phyloP scores from a whole-genome alignment of 1,140 invertebrate genomes.

The Trinorchestia longiramus region DNA sequence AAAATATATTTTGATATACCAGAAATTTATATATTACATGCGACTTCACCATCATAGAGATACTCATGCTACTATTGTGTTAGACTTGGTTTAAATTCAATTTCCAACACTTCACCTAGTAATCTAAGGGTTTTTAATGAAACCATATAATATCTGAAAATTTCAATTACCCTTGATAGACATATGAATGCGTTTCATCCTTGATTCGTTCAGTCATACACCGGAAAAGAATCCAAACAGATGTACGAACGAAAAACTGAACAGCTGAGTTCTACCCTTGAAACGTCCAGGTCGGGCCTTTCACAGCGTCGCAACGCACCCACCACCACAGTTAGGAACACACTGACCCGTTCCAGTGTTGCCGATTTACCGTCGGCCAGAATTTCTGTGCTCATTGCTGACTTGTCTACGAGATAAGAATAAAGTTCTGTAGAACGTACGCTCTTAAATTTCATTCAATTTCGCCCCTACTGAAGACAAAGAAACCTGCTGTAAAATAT shows the following conservation, averaged over 20 bases:
- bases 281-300: background rate
- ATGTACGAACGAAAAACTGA: background rate
- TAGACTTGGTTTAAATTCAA: background rate
- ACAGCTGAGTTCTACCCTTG: constrained; percentile 22
- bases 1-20: background rate
- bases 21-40: background rate
- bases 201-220: background rate
- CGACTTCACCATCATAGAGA: constrained; percentile 10
- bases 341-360: constrained; percentile 5
- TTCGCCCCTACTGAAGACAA: background rate
- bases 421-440: background rate
- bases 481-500: background rate
- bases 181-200: background rate
- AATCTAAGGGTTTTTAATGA: background rate
- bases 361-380: background rate
- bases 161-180: background rate
- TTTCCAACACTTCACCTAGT: background rate
- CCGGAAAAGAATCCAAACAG: constrained; percentile 21
- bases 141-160: background rate
- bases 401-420: background rate
- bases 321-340: background rate
- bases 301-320: background rate
- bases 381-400: background rate
- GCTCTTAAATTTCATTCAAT: background rate
- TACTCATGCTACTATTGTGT: background rate